Percentiles rank a stretch among this genome's conserved stretches.
phyloP scores from a whole-genome alignment of 2,113 vertebrate genomes.

The Thalassarche chlororhynchos region DNA sequence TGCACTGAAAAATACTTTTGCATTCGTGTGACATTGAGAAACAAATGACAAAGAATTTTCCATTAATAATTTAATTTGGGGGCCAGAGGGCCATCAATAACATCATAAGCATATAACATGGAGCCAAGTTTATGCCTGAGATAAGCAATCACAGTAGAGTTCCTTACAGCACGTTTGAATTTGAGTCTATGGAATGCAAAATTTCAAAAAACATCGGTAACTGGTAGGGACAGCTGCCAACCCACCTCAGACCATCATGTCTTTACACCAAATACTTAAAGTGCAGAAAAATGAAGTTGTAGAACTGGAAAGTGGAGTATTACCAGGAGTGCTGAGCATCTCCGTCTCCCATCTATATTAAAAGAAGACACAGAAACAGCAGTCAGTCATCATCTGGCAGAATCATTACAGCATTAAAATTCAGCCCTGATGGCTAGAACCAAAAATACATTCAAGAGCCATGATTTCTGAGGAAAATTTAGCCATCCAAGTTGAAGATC shows the following conservation, averaged over 20 bases:
- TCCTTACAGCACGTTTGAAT: background rate
- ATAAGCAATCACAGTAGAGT: constrained; percentile 7
- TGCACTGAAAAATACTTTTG: constrained; percentile 32
- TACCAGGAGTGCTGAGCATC: background rate
- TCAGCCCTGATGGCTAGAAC: background rate
- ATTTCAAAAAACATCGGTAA: background rate
- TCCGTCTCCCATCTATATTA: background rate
- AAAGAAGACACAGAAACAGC: background rate
- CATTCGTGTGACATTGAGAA: constrained; percentile 58
- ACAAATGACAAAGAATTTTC: constrained; percentile 56
- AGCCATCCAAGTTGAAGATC: background rate
- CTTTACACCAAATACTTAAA: background rate
- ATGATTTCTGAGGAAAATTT: background rate
- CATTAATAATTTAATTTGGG: constrained; percentile 53
- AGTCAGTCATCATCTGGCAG: background rate
- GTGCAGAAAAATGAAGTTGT: background rate
- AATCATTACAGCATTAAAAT: background rate
- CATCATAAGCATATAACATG: background rate
- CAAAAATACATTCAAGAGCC: background rate
- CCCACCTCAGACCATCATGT: background rate
- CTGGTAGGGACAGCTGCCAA: background rate
- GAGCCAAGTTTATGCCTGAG: constrained; percentile 33
- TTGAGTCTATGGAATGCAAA: background rate
- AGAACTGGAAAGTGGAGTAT: background rate
- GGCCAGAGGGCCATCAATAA: constrained; percentile 36